Evolutionary conservation across 2,113 vertebrate species (phyloP).

Genomic region (Crotophaga sulcirostris): DNA sequence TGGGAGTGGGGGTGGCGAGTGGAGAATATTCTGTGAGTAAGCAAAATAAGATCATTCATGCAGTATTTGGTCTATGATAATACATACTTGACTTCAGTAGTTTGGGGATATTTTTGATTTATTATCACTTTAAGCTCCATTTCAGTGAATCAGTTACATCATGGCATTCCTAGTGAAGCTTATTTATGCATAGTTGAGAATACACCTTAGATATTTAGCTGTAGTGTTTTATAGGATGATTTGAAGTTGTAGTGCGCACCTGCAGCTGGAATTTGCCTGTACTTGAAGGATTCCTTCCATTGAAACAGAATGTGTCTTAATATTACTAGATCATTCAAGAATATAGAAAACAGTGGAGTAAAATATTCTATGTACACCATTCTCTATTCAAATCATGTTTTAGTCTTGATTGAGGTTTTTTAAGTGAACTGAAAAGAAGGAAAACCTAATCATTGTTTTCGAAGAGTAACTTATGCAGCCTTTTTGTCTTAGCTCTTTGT

Average conservation of each 20-base stretch:
- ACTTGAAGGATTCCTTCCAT: not conserved
- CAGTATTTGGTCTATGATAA: not conserved
- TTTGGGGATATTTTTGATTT: not conserved
- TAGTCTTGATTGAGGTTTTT: not conserved
- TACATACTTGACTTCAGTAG: not conserved
- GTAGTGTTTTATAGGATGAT: not conserved
- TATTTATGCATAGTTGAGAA: not conserved
- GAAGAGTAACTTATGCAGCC: not conserved
- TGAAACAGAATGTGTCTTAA: not conserved
- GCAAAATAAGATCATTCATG: not conserved
- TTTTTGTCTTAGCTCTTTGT: not conserved
- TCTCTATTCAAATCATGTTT: not conserved
- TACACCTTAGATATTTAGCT: not conserved
- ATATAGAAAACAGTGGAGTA: not conserved
- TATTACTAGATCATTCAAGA: not conserved
- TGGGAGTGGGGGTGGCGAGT: fast-evolving
- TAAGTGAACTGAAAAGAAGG: not conserved
- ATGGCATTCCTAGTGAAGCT: not conserved
- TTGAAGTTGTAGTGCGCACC: not conserved
- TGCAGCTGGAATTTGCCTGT: not conserved
- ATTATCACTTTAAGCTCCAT: not conserved
- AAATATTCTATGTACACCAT: not conserved
- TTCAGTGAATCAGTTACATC: not conserved
- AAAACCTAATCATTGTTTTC: not conserved
- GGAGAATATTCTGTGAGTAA: not conserved